Evolutionary conservation across 2,888 invertebrate species (phyloP).

Genomic region (Bruchidius siliquastri): DNA sequence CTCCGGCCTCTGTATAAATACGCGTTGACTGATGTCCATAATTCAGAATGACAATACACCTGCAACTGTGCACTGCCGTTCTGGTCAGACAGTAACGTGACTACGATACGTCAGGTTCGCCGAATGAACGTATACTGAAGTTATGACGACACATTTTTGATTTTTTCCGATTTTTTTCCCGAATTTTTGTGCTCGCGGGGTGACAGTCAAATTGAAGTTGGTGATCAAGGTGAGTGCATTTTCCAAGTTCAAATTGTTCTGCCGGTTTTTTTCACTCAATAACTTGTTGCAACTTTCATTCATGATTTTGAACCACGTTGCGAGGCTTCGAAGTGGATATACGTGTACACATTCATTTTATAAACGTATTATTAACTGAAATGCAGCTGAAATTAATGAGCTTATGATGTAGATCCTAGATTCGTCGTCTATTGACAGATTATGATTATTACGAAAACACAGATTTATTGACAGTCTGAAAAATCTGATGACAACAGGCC

Average conservation of each 20-base stretch:
- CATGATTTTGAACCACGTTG: neutral
- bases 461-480: too few relatives aligned
- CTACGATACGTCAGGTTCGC: neutral
- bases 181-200: neutral
- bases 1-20: neutral
- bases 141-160: neutral
- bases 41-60: conserved; percentile 30
- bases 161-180: neutral
- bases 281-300: neutral
- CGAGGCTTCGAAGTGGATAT: neutral
- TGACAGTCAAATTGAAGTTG: neutral
- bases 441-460: too few relatives aligned
- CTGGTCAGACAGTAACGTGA: neutral
- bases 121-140: neutral
- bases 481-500: too few relatives aligned
- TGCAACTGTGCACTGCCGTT: conserved; percentile 10
- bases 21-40: conserved; percentile 21
- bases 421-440: too few relatives aligned
- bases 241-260: neutral
- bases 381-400: too few relatives aligned
- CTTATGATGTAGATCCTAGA: too few relatives aligned
- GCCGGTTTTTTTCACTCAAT: neutral
- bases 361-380: too few relatives aligned
- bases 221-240: neutral
- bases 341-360: too few relatives aligned